phyloP scores from a whole-genome alignment of 35 echinoderm and acorn worm genomes.

The Ophioderma brevispina region DNA sequence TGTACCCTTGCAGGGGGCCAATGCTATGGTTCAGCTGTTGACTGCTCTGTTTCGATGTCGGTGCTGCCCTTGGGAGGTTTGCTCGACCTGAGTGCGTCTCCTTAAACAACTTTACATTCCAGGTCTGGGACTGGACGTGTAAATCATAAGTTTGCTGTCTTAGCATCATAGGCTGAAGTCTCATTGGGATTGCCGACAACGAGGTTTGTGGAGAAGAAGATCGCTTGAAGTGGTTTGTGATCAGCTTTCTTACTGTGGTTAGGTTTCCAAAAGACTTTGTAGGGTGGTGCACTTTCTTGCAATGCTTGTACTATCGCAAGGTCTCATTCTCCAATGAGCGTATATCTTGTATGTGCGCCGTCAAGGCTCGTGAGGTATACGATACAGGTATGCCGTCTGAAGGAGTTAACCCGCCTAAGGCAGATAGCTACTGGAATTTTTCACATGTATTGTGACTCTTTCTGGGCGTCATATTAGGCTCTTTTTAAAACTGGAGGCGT shows the following conservation, averaged over 20 bases:
- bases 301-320: constrained; percentile 51
- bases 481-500: constrained; percentile 34
- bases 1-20: constrained; percentile 43
- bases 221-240: constrained; percentile 75
- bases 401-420: constrained; percentile 50
- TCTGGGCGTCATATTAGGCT: constrained; percentile 24
- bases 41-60: constrained; percentile 7
- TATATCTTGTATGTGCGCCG: constrained; percentile 61
- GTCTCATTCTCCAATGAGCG: constrained; percentile 70
- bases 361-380: constrained; percentile 42
- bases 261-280: constrained; percentile 74
- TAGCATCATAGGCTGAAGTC: constrained; percentile 73
- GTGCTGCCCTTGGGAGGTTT: constrained; percentile 32
- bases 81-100: constrained; percentile 49
- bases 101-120: constrained; percentile 34
- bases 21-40: constrained; percentile 43
- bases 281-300: constrained; percentile 82
- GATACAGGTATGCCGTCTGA: constrained; percentile 67
- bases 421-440: constrained; percentile 79
- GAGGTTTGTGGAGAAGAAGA: constrained; percentile 58
- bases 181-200: constrained; percentile 60
- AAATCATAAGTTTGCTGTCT: constrained; percentile 55
- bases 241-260: constrained; percentile 47
- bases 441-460: constrained; percentile 59
- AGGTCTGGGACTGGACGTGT: constrained; percentile 44